Evolutionary conservation across 2,113 vertebrate species (phyloP).

Genomic region (Thryonomys swinderianus): DNA sequence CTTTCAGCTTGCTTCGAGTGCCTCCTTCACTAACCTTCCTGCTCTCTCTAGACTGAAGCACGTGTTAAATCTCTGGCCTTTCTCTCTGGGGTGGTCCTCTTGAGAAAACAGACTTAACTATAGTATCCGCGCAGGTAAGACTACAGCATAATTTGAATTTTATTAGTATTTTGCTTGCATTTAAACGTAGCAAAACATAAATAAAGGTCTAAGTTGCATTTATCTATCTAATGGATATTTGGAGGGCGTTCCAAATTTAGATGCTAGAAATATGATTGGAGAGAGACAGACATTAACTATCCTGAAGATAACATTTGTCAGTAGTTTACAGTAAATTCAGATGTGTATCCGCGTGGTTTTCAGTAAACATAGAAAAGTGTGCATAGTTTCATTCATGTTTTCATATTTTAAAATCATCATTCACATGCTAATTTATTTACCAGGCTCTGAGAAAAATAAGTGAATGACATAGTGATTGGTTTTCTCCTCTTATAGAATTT

Average conservation of each 20-base stretch:
- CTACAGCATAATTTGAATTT: background rate
- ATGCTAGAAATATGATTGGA: background rate
- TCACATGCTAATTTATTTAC: background rate
- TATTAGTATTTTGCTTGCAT: slow-evolving; percentile 13
- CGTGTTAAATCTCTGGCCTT: background rate
- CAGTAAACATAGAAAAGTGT: background rate
- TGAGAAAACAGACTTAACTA: slow-evolving; percentile 33
- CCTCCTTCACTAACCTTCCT: background rate
- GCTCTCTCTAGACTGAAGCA: background rate
- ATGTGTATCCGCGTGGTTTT: background rate
- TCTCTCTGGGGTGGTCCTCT: background rate
- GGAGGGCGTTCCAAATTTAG: background rate
- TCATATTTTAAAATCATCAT: background rate
- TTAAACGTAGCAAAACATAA: slow-evolving; percentile 16
- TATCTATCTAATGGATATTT: background rate
- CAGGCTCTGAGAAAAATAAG: background rate
- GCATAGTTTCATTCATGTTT: background rate
- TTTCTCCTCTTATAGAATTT: background rate
- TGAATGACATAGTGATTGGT: background rate
- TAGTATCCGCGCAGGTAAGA: background rate
- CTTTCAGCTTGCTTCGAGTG: background rate
- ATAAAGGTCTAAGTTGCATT: background rate
- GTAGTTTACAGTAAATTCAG: slow-evolving; percentile 14
- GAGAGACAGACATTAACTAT: background rate
- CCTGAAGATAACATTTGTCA: background rate